phyloP scores from a whole-genome alignment of 1,140 invertebrate species.

The Scaptodrosophila lebanonensis region DNA sequence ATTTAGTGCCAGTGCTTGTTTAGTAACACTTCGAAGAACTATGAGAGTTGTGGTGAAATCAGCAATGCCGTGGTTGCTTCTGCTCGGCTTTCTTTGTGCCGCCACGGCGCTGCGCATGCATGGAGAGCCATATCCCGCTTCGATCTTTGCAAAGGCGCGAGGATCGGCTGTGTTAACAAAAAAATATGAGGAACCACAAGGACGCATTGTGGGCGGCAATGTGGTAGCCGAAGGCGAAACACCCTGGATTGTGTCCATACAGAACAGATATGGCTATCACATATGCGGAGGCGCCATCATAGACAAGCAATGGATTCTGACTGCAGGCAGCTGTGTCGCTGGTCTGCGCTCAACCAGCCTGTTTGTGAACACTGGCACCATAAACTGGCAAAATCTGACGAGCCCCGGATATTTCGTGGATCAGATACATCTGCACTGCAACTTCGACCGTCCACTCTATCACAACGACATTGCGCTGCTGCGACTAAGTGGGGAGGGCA shows the following conservation, averaged over 20 bases:
- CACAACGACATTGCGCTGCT: constrained; percentile 79
- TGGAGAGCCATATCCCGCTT: too few relatives aligned
- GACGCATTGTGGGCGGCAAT: constrained; percentile 75
- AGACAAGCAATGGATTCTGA: constrained; percentile 61
- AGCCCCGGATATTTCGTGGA: constrained; percentile 34
- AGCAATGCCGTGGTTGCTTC: constrained; percentile 5
- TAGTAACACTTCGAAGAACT: constrained; percentile 45
- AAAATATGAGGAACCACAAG: constrained; percentile 5
- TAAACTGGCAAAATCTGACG: constrained; percentile 25
- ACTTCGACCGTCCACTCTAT: constrained; percentile 70
- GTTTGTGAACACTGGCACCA: constrained; percentile 39
- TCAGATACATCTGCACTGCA: constrained; percentile 56
- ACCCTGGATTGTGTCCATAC: constrained; percentile 75
- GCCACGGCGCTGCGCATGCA: constrained; percentile 28
- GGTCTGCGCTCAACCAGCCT: constrained; percentile 44
- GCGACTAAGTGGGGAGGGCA: constrained; percentile 50
- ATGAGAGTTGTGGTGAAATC: constrained; percentile 43
- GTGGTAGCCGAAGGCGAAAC: constrained; percentile 60
- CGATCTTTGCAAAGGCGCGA: background rate
- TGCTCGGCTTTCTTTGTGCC: constrained; percentile 1
- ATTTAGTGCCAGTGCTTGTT: constrained; percentile 14
- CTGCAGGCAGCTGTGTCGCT: constrained; percentile 77
- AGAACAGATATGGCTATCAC: constrained; percentile 55
- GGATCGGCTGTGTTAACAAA: background rate
- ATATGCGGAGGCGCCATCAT: constrained; percentile 77